Evolutionary conservation across 2,797 vertebrate genomes (phyloP), one percentile per base, ranked within the genome.

Genomic region (Gadopsis marmoratus): DNA sequence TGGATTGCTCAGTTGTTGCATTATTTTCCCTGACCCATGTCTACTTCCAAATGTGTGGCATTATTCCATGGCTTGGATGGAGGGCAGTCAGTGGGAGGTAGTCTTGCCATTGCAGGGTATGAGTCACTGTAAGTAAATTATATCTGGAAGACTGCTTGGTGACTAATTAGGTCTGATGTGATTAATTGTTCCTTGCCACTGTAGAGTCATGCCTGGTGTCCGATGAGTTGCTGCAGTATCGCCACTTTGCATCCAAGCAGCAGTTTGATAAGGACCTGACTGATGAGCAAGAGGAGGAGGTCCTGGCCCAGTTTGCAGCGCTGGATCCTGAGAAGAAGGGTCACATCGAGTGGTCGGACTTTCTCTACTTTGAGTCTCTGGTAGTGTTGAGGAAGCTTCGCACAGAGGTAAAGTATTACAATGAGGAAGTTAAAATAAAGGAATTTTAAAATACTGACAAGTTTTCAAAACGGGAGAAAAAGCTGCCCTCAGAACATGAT

Each of bases 291-390:
- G 97, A 99, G 74, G 97, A 98, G 66, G 96, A 95, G 39, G 96
- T 96, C 2, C 76, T 96, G 78, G 95, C 95, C 74, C 98, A 99
- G 93, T 99, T 99, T 85, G 95, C 96, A 0, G 95, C 96, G 0
- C 90, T 99, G 87, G 97, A 99, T 82, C 96, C 97, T 0, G 96
- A 98, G 67, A 97, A 97, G 89, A 97, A 95, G 81, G 97, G 97
- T 60, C 96, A 96, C 61, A 87, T 99, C 0, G 97, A 98, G 75
- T 99, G 98, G 98, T 91, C 90, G 0, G 97, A 99, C 85, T 99
- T 99, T 90, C 95, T 99, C 79, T 98, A 97, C 89, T 97, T 97
- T 0, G 97, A 99, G 91, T 97, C 98, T n/a, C 94, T 99, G 83
- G 93, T 95, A 6, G 93, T 99, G 56, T 90, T 99, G 87, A 97